Percentiles rank a stretch among this genome's conserved stretches.
Evolutionary conservation across 1,140 invertebrate genomes (phyloP).

Genomic region (Chionoecetes opilio): DNA sequence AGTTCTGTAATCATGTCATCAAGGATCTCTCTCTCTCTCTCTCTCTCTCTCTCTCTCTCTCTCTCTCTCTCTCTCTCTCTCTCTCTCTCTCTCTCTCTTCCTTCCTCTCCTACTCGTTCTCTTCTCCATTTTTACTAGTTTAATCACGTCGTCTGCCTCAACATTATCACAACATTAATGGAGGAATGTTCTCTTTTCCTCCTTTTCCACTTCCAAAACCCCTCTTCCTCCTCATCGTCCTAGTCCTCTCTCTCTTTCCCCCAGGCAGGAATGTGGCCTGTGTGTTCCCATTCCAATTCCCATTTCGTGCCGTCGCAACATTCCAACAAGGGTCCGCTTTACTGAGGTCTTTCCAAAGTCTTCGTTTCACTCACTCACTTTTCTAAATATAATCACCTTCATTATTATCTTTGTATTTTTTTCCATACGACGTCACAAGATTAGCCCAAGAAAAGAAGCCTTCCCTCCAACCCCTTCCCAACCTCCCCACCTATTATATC

Average conservation of each 20-base stretch:
- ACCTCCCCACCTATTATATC: too few species aligned
- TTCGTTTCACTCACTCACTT: too few species aligned
- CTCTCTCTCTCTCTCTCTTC: not conserved
- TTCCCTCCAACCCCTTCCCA: too few species aligned
- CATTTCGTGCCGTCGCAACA: not conserved
- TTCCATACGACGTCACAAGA: not conserved
- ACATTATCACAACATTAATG: conserved; percentile 30
- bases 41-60: too few species aligned
- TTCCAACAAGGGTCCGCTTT: conserved; percentile 13
- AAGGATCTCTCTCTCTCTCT: too few species aligned
- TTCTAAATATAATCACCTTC: not conserved
- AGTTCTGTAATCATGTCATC: too few species aligned
- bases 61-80: not conserved
- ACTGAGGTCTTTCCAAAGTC: not conserved
- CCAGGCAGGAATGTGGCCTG: conserved; percentile 21
- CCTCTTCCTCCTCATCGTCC: not conserved
- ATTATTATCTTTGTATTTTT: too few species aligned
- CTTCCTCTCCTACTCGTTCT: not conserved
- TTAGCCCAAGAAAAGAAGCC: not conserved
- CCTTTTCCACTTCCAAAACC: not conserved
- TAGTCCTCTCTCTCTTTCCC: not conserved
- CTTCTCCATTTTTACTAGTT: not conserved
- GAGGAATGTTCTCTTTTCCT: not conserved
- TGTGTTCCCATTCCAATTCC: conserved; percentile 28
- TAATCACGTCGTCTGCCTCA: not conserved